Evolutionary conservation across 1,140 invertebrate species (phyloP).

Genomic region (Ips typographus): DNA sequence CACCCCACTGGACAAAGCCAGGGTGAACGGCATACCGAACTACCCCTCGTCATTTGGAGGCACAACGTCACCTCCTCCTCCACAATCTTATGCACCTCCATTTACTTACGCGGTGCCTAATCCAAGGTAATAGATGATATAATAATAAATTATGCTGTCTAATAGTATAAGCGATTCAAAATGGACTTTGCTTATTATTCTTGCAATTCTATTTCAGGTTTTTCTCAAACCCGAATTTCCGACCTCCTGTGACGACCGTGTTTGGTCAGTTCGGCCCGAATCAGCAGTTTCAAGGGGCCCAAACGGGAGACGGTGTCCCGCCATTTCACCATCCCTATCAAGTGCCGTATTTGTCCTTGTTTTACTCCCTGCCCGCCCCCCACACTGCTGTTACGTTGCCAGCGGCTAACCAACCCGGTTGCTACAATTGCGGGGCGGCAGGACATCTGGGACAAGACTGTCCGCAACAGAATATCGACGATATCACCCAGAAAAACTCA

Average conservation of each 20-base stretch:
- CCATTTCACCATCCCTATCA: constrained; percentile 49
- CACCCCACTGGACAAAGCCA: constrained; percentile 49
- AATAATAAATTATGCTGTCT: no score
- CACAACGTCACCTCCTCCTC: constrained; percentile 40
- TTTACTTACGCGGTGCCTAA: constrained; percentile 49
- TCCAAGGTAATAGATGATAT: constrained; percentile 33
- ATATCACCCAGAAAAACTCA: constrained; percentile 70
- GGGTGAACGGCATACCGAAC: constrained; percentile 52
- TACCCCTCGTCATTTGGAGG: constrained; percentile 50
- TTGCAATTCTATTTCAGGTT: constrained; percentile 12
- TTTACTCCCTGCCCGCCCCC: constrained; percentile 54
- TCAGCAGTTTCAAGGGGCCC: constrained; percentile 10
- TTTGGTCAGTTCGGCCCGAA: constrained; percentile 20
- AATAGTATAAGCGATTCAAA: no score
- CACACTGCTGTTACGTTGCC: constrained; percentile 54
- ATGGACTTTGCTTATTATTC: no score
- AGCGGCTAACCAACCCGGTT: constrained; percentile 52
- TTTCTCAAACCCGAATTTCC: constrained; percentile 9
- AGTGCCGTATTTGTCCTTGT: constrained; percentile 53
- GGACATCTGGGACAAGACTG: constrained; percentile 81
- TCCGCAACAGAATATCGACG: constrained; percentile 83
- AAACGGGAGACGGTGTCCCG: constrained; percentile 26
- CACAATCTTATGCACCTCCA: constrained; percentile 51
- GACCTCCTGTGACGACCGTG: constrained; percentile 20
- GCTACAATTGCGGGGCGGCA: constrained; percentile 75